Evolutionary conservation across 2,113 vertebrate genomes (phyloP).

Genomic region (Holacanthus passer): DNA sequence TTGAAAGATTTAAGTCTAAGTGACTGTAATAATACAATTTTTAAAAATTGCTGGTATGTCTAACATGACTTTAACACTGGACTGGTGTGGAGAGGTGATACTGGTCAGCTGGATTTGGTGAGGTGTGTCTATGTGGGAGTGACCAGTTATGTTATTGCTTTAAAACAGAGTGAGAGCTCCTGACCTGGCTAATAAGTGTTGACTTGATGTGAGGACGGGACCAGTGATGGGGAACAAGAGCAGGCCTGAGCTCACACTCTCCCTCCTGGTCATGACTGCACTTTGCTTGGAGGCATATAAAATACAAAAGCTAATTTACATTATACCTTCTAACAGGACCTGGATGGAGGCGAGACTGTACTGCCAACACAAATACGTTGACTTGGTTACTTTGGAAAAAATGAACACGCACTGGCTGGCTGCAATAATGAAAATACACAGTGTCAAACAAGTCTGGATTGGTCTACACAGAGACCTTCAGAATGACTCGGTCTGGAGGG

Average conservation of each 20-base stretch:
- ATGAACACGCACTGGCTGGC: fast-evolving
- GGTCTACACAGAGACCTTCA: slow-evolving; percentile 36
- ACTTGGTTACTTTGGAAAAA: neutral
- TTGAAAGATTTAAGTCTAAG: too few relatives aligned
- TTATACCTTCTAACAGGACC: fast-evolving
- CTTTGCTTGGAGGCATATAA: neutral
- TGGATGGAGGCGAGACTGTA: slow-evolving; percentile 25
- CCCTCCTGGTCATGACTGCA: neutral
- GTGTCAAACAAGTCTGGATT: slow-evolving; percentile 15
- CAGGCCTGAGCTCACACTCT: slow-evolving; percentile 7
- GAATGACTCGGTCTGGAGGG: slow-evolving; percentile 20
- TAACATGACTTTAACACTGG: neutral
- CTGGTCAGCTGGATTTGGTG: neutral
- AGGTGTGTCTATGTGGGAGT: slow-evolving; percentile 41
- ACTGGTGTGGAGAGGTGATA: neutral
- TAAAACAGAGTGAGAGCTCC: slow-evolving; percentile 16
- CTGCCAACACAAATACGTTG: neutral
- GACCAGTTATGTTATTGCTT: neutral
- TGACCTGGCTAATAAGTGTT: neutral
- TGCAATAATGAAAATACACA: fast-evolving
- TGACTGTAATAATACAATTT: neutral
- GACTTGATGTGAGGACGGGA: neutral
- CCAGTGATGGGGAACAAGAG: slow-evolving; percentile 18
- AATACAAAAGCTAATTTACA: fast-evolving
- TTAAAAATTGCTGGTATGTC: too few relatives aligned